Conservation (phyloP, 2,113 vertebrate genomes). For the Dicerorhinus sumatrensis region DNA sequence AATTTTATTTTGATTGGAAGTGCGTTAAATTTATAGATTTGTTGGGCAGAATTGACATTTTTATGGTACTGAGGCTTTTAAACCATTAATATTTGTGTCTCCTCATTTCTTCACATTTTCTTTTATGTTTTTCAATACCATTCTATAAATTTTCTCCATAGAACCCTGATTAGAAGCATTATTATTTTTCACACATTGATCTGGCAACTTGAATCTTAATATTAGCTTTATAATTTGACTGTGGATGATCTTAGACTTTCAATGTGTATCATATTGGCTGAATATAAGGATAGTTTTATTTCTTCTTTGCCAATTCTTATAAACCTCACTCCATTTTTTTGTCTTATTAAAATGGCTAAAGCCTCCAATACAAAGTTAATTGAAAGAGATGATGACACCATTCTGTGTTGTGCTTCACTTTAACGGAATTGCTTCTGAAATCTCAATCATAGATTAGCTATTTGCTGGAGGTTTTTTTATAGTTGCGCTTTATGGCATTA, state of each 20-base stretch:
- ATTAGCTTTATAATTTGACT: not conserved
- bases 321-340: not conserved
- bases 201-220: not conserved
- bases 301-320: not conserved
- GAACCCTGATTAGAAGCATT: not conserved
- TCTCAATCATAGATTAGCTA: not conserved
- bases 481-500: not conserved
- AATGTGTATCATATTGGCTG: not conserved
- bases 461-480: not conserved
- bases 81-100: not conserved
- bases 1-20: not conserved
- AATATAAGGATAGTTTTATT: not conserved
- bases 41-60: not conserved
- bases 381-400: too few species aligned
- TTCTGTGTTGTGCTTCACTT: not conserved
- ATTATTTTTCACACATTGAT: not conserved
- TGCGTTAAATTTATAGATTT: not conserved
- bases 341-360: not conserved
- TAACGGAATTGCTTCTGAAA: not conserved
- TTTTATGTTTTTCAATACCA: too few species aligned
- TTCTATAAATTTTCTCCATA: not conserved
- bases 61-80: not conserved
- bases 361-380: too few species aligned
- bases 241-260: not conserved
- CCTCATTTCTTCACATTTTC: not conserved